Evolutionary conservation across 2,113 vertebrate genomes (phyloP).

Genomic region (Oryzias celebensis): DNA sequence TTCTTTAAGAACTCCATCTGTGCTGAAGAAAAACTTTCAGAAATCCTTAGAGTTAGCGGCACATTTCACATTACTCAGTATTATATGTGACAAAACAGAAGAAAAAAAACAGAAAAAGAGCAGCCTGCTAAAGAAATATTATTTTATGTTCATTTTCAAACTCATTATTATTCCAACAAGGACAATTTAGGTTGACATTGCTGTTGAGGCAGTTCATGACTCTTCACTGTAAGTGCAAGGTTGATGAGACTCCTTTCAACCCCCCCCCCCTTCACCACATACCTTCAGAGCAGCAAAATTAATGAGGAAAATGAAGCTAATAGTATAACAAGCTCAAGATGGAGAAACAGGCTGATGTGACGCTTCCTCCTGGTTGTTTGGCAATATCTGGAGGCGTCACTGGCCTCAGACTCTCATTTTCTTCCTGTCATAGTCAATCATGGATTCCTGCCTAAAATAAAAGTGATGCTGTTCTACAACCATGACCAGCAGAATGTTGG

Average conservation of each 20-base stretch:
- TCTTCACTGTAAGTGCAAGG: constrained; percentile 60
- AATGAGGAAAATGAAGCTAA: constrained; percentile 69
- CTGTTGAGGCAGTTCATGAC: constrained; percentile 60
- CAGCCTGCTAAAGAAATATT: constrained; percentile 32
- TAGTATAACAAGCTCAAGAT: constrained; percentile 69
- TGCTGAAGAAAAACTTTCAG: constrained; percentile 36
- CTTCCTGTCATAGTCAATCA: constrained; percentile 75
- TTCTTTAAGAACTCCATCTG: constrained; percentile 57
- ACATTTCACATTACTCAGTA: constrained; percentile 28
- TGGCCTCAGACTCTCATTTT: constrained; percentile 72
- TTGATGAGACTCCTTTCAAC: constrained; percentile 55
- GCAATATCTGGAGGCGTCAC: constrained; percentile 66
- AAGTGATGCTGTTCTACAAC: constrained; percentile 39
- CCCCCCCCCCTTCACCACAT: constrained; percentile 39
- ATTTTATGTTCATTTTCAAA: constrained; percentile 2
- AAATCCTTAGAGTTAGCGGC: constrained; percentile 32
- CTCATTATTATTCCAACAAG: constrained; percentile 35
- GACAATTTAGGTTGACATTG: constrained; percentile 52
- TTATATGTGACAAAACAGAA: constrained; percentile 20
- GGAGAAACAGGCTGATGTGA: constrained; percentile 66
- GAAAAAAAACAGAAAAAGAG: constrained; percentile 24
- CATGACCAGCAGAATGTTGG: constrained; percentile 32
- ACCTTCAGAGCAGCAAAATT: constrained; percentile 63
- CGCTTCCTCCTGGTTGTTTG: constrained; percentile 70
- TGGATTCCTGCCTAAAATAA: constrained; percentile 58